Conservation (phyloP, 92 coral and sea anemone genomes). For the Palythoa grandis region DNA sequence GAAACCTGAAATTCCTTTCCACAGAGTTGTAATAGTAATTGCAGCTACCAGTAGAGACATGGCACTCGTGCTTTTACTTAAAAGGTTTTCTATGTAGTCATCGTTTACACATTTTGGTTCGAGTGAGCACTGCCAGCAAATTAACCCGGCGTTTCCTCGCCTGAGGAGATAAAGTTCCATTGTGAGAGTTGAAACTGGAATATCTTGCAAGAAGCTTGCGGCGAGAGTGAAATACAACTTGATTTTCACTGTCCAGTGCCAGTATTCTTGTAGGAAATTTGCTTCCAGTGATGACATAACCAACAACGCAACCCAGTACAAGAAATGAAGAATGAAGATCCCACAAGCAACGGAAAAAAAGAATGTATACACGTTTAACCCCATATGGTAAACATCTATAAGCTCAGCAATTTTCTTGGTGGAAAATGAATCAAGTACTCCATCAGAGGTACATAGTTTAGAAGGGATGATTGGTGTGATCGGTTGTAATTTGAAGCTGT, state of each 20-base stretch:
- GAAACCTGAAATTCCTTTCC: constrained; percentile 94
- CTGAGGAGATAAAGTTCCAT: constrained; percentile 85
- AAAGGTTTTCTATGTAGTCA: constrained; percentile 75
- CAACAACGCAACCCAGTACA: constrained; percentile 79
- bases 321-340: constrained; percentile 77
- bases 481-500: neutral
- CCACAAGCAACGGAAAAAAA: constrained; percentile 75
- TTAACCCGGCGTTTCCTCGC: constrained; percentile 81
- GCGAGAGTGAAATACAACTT: constrained; percentile 78
- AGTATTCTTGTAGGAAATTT: constrained; percentile 86
- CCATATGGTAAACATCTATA: constrained; percentile 51
- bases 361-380: constrained; percentile 66
- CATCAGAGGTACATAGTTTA: constrained; percentile 72
- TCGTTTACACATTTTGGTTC: constrained; percentile 64
- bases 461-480: constrained; percentile 63
- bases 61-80: constrained; percentile 63
- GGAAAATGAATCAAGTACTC: constrained; percentile 55
- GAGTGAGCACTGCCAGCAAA: constrained; percentile 89
- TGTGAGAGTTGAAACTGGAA: constrained; percentile 87
- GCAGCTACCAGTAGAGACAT: constrained; percentile 79
- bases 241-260: constrained; percentile 75
- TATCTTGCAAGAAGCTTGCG: constrained; percentile 88
- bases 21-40: constrained; percentile 75
- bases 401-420: constrained; percentile 63
- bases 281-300: constrained; percentile 72